Evolutionary conservation across 2,888 invertebrate species (phyloP), one percentile per base, ranked within the genome.

Genomic region (Eristalinus aeneus): DNA sequence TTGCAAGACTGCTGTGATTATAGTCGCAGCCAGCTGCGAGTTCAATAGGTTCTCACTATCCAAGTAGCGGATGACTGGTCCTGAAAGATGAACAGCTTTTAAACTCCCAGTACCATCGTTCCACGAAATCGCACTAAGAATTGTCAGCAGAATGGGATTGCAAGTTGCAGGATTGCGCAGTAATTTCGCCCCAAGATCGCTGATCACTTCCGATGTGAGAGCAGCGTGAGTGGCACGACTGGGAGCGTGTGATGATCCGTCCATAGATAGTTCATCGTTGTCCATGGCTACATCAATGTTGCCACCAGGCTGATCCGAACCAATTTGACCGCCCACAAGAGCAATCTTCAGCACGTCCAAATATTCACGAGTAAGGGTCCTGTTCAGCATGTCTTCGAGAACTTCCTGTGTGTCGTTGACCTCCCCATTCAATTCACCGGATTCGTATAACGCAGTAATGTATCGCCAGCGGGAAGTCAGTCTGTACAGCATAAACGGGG

Each of bases 341-440:
- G 95, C 96, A 31, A 95, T 94, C 93, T 96, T 95, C 27, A 98
- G 92, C 1, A 98, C 94, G 89, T 98, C 98, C 31, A 98, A 93
- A 90, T 98, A 97, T 91, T 98, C 98, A 81, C 97, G 94, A 0
- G 98, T 97, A 74, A 98, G 93, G 78, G 96, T 96, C 78, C 98
- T 94, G 83, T 97, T 97, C 65, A 98, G 93, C 93, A 97, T 96
- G 90, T 97, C 97, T 90, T 97, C 97, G 1, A 97, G 93, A 1
- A 97, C 96, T 91, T 97, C 97, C 91, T 97, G 96, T 1, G 96
- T 95, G 90, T 97, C 96, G 58, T 89, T 89, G 69, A 95, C 95
- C 88, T 97, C 96, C 88, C 96, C 96, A 88, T 96, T 96, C 11
- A 96, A 93, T 69, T 95, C 95, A 32, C 96, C 96, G 1, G 96